Evolutionary conservation across 1,140 invertebrate species (phyloP).

Genomic region (Spodoptera frugiperda): DNA sequence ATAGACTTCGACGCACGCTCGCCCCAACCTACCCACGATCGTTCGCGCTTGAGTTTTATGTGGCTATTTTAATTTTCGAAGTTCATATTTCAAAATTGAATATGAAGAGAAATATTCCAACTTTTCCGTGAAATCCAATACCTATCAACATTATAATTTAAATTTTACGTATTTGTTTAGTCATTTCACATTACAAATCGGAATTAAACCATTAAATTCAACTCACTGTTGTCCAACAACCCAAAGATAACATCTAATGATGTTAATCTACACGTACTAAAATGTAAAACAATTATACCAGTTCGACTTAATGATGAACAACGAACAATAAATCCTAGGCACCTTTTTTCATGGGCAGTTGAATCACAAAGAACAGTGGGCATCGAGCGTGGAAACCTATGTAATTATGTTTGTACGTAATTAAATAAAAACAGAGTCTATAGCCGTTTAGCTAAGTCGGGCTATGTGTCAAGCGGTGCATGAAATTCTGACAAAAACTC

Average conservation of each 20-base stretch:
- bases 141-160: too few relatives aligned
- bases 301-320: not conserved
- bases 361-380: conserved; percentile 7
- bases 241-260: too few relatives aligned
- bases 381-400: conserved; percentile 27
- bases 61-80: conserved; percentile 37
- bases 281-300: not conserved
- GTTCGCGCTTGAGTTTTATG: conserved; percentile 51
- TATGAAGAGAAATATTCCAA: not conserved
- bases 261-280: not conserved
- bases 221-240: too few relatives aligned
- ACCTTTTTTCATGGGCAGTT: conserved; percentile 18
- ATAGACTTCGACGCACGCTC: conserved; percentile 71
- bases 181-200: too few relatives aligned
- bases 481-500: conserved; percentile 73
- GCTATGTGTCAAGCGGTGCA: conserved; percentile 54
- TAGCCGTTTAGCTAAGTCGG: conserved; percentile 26
- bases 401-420: conserved; percentile 31
- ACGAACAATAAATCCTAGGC: conserved; percentile 10
- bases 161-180: too few relatives aligned
- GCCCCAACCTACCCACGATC: conserved; percentile 58
- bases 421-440: conserved; percentile 27
- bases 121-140: too few relatives aligned
- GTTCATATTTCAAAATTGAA: conserved; percentile 39
- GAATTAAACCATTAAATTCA: too few relatives aligned